phyloP scores from a whole-genome alignment of 2,113 vertebrate species.

The Delphinapterus leucas region DNA sequence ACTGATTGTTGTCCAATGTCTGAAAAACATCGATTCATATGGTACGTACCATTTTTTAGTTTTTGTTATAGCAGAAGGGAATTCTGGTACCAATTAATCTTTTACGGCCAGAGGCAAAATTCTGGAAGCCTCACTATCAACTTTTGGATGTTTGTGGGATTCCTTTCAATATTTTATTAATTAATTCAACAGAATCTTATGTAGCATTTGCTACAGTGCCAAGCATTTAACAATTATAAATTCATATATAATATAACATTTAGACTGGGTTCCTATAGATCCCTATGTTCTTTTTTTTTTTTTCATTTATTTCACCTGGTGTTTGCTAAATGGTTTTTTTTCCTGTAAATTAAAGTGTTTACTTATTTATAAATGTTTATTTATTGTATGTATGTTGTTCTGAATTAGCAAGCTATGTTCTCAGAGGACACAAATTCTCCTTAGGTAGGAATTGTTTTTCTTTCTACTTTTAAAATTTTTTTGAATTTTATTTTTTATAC shows the following conservation, averaged over 20 bases:
- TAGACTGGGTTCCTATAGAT: background rate
- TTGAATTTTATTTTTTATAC: no score
- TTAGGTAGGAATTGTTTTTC: background rate
- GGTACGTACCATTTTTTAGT: background rate
- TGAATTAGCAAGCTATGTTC: background rate
- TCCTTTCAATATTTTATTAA: background rate
- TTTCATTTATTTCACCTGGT: constrained; percentile 24
- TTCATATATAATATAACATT: background rate
- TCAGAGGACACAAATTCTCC: background rate
- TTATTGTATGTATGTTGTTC: background rate
- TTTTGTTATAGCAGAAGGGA: background rate
- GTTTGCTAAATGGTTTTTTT: background rate
- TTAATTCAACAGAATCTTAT: background rate
- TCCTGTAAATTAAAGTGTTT: constrained; percentile 25
- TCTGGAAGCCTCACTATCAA: background rate
- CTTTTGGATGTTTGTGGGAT: background rate
- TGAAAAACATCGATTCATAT: background rate
- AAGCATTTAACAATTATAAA: constrained; percentile 32
- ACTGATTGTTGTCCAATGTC: background rate
- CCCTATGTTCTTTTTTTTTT: background rate
- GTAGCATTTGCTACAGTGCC: background rate
- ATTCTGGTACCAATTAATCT: constrained; percentile 12
- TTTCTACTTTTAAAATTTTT: background rate
- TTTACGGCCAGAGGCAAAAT: constrained; percentile 24
- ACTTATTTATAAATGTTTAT: background rate